Conservation (phyloP, 2,113 vertebrate genomes). For the Charina bottae region DNA sequence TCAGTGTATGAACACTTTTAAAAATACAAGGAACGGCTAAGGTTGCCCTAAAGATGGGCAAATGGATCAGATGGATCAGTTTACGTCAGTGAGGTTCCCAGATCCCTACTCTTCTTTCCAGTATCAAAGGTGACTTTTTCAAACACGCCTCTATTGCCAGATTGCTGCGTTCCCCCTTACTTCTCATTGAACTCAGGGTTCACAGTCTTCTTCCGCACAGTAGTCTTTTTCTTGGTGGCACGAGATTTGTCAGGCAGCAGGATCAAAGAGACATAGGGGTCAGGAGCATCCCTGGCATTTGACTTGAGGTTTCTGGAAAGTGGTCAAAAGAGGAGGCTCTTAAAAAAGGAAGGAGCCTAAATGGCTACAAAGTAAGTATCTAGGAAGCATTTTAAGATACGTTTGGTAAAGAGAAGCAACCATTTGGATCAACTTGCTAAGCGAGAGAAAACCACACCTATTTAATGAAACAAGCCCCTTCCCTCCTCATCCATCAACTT, state of each 20-base stretch:
- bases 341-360: fast-evolving
- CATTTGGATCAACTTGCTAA: not conserved
- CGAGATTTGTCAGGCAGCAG: slow-evolving; percentile 89
- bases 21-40: not conserved
- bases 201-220: slow-evolving; percentile 83
- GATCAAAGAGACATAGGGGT: slow-evolving; percentile 85
- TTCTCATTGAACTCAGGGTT: slow-evolving; percentile 90
- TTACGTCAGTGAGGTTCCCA: not conserved
- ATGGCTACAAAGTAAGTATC: not conserved
- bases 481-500: not conserved
- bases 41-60: not conserved
- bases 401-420: too few species aligned
- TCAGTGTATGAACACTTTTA: not conserved
- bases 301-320: slow-evolving; percentile 76
- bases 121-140: not conserved
- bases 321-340: too few species aligned
- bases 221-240: slow-evolving; percentile 86
- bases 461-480: not conserved
- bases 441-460: not conserved
- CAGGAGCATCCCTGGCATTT: slow-evolving; percentile 82
- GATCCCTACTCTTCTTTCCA: not conserved
- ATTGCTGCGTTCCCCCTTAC: slow-evolving; percentile 55
- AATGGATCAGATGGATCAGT: not conserved
- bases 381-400: not conserved
- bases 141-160: not conserved